A percentile compares a stretch with the other conserved stretches of the same genome.
Evolutionary conservation across 2,797 vertebrate genomes (phyloP).

Genomic region (Schizothorax lantsangensis): DNA sequence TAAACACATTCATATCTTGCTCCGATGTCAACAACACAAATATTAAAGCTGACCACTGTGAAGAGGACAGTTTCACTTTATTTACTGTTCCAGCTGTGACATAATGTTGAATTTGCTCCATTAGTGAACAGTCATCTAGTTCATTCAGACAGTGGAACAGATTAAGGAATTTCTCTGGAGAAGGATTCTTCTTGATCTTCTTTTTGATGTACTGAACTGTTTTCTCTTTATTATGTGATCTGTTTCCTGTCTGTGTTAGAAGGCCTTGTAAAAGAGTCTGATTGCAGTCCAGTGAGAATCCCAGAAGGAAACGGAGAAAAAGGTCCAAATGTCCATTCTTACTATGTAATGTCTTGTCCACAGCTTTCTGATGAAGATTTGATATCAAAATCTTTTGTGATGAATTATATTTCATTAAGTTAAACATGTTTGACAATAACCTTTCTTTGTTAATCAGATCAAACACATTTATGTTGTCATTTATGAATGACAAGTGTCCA

Average conservation of each 20-base stretch:
- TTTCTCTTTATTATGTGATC: not conserved
- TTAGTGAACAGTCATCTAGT: not conserved
- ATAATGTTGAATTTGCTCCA: not conserved
- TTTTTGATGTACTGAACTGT: not conserved
- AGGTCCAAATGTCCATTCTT: constrained; percentile 5
- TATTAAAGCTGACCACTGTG: constrained; percentile 6
- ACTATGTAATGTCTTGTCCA: not conserved
- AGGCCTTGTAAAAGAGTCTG: not conserved
- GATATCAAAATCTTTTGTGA: not conserved
- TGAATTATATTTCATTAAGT: not conserved
- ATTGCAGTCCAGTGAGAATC: not conserved
- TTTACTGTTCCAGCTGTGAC: not conserved
- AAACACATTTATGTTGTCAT: not conserved
- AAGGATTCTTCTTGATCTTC: not conserved
- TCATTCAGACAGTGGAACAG: not conserved
- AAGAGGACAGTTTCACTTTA: not conserved
- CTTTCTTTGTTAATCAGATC: not conserved
- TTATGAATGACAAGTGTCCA: not conserved
- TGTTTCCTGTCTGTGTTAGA: not conserved
- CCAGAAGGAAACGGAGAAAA: not conserved
- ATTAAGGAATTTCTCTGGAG: not conserved
- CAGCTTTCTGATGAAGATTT: not conserved
- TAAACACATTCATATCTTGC: not conserved
- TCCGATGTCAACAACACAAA: constrained; percentile 1
- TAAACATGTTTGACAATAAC: not conserved